phyloP scores from a whole-genome alignment of 2,888 invertebrate species.

The Tetranychus piercei region DNA sequence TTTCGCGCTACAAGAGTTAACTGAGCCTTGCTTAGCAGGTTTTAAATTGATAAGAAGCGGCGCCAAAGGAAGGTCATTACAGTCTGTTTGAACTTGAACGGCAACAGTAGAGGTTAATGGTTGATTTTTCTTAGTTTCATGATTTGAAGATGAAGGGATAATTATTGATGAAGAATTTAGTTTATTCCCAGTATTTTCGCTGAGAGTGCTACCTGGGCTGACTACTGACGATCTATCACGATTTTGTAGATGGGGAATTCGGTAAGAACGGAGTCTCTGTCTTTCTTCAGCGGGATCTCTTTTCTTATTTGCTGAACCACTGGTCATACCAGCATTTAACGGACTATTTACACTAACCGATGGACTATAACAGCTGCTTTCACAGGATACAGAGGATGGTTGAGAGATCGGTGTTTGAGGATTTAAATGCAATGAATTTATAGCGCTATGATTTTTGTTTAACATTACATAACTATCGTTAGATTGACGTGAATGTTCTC shows the following conservation, averaged over 20 bases:
- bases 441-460: neutral
- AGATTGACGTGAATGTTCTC: neutral
- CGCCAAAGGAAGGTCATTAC: slow-evolving; percentile 7
- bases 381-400: slow-evolving; percentile 37
- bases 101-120: neutral
- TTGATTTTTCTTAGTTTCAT: neutral
- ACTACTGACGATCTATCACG: neutral
- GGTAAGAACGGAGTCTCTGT: slow-evolving; percentile 21
- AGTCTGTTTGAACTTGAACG: slow-evolving; percentile 17
- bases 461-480: neutral
- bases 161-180: neutral
- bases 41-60: neutral
- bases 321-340: neutral
- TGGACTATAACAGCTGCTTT: slow-evolving; percentile 37
- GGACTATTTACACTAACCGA: slow-evolving; percentile 15
- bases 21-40: too few species aligned
- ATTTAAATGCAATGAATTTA: neutral
- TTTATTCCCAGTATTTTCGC: neutral
- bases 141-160: neutral
- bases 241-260: slow-evolving; percentile 21
- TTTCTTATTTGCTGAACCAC: slow-evolving; percentile 3
- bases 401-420: slow-evolving; percentile 29
- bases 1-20: too few species aligned
- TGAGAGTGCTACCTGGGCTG: neutral
- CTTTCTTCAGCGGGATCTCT: slow-evolving; percentile 21